phyloP scores from a whole-genome alignment of 1,140 invertebrate species.

The Drosophila albomicans region DNA sequence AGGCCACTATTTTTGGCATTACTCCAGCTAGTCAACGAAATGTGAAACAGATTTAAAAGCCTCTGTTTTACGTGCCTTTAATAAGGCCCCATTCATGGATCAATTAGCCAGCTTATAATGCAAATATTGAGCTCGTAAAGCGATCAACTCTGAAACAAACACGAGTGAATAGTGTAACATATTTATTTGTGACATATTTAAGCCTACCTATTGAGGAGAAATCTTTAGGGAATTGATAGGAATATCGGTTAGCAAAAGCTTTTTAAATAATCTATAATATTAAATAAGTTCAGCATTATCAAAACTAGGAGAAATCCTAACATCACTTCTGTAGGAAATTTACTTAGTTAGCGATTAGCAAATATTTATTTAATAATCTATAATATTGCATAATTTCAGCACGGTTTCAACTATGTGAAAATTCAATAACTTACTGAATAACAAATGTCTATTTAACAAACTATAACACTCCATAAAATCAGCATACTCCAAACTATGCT shows the following conservation, averaged over 20 bases:
- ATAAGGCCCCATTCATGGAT: slow-evolving; percentile 35
- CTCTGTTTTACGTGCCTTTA: slow-evolving; percentile 3
- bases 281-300: slow-evolving; percentile 1
- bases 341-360: too few relatives aligned
- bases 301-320: neutral
- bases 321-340: too few relatives aligned
- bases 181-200: slow-evolving; percentile 1
- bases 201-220: slow-evolving; percentile 1
- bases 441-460: too few relatives aligned
- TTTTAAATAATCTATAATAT: slow-evolving; percentile 12
- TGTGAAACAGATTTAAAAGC: neutral
- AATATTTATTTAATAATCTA: too few relatives aligned
- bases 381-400: too few relatives aligned
- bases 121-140: slow-evolving; percentile 12
- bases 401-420: too few relatives aligned
- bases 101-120: slow-evolving; percentile 30
- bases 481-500: too few relatives aligned
- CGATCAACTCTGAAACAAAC: neutral
- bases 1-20: slow-evolving; percentile 31
- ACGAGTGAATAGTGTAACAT: neutral
- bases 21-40: neutral
- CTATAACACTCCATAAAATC: too few relatives aligned
- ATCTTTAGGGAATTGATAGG: neutral
- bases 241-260: neutral
- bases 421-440: too few relatives aligned